Conservation (phyloP, 2,888 invertebrate genomes). For the Drosophila subsilvestris region DNA sequence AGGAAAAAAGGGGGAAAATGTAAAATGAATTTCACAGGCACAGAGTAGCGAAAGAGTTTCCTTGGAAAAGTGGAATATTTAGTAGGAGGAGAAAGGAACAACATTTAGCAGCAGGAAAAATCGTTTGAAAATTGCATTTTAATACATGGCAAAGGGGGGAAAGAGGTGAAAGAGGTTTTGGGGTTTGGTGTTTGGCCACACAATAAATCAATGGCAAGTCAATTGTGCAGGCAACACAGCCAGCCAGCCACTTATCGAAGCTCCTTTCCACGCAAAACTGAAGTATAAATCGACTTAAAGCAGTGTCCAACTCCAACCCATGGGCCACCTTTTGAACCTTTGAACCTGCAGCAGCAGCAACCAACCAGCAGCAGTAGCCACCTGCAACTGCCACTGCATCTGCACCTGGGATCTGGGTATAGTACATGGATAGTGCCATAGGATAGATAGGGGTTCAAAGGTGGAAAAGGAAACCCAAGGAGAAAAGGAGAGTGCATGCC, state of each 20-base stretch:
- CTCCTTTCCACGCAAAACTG: conserved; percentile 4
- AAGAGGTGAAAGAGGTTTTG: neutral
- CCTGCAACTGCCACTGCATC: conserved; percentile 13
- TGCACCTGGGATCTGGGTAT: neutral
- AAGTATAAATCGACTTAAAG: conserved; percentile 12
- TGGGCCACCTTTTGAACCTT: neutral
- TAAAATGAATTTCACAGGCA: conserved; percentile 15
- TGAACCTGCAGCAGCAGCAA: neutral
- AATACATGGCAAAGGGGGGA: conserved; percentile 44
- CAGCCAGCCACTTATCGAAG: conserved; percentile 17
- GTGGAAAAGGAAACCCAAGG: neutral
- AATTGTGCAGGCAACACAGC: conserved; percentile 27
- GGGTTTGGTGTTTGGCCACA: neutral
- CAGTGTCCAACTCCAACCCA: conserved; percentile 7
- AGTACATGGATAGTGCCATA: neutral
- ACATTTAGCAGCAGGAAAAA: conserved; percentile 22
- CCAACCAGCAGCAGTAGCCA: neutral
- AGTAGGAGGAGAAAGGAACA: conserved; percentile 6
- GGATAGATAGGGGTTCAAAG: neutral
- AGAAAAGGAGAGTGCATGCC: neutral
- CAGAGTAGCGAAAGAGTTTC: conserved; percentile 11
- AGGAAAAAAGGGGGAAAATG: neutral
- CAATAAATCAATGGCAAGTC: conserved; percentile 67
- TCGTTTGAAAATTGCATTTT: conserved; percentile 64
- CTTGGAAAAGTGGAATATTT: neutral